These are phyloP conservation scores for Lucifuga dentata DNA, from an alignment of 2,113 vertebrate genomes.

Conservation along the genomic window DNA sequence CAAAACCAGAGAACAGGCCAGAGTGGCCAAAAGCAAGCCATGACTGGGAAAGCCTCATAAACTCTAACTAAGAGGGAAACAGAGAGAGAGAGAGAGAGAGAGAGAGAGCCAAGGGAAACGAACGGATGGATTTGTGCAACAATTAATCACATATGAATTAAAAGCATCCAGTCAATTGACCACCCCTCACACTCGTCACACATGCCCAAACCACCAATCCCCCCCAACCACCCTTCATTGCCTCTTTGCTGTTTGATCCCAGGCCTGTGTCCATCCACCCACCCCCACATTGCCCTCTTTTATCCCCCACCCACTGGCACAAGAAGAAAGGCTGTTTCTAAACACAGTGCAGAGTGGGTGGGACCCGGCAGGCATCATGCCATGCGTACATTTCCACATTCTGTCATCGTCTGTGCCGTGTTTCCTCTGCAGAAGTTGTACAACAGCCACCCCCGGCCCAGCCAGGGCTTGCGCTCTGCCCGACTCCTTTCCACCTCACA, in stretches of 20 bases:
- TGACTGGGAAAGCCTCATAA: conserved; percentile 23
- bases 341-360: conserved; percentile 65
- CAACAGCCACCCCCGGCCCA: conserved; percentile 60
- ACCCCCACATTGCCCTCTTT: conserved; percentile 50
- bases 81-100: background rate
- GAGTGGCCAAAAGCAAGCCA: conserved; percentile 12
- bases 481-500: conserved; percentile 59
- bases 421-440: conserved; percentile 75
- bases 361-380: conserved; percentile 65
- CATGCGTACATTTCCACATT: conserved; percentile 70
- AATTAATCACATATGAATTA: conserved; percentile 51
- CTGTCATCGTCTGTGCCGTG: conserved; percentile 68
- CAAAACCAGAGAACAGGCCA: conserved; percentile 28
- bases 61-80: conserved; percentile 1
- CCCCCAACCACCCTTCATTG: conserved; percentile 33
- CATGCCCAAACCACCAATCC: conserved; percentile 9
- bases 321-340: conserved; percentile 75
- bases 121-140: conserved; percentile 32
- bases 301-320: conserved; percentile 76
- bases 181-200: conserved; percentile 34
- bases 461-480: conserved; percentile 25
- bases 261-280: conserved; percentile 65
- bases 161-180: conserved; percentile 50
- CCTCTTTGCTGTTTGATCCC: conserved; percentile 66
- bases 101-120: conserved; percentile 8